Conservation (phyloP, 2,888 invertebrate species). For the Athalia rosae region DNA sequence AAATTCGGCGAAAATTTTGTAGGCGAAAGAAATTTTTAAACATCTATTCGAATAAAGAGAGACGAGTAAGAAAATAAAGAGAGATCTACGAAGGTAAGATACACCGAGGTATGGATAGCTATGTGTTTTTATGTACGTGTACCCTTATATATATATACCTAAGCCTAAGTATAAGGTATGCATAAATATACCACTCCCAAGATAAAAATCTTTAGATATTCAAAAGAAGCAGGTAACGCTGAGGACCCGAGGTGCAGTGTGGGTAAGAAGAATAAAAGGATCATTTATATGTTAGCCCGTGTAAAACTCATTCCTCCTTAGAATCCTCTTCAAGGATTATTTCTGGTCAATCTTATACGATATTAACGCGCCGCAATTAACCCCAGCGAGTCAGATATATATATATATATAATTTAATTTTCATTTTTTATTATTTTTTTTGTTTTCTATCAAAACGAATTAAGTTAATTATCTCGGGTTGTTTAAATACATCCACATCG, state of each 20-base stretch:
- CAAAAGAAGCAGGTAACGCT: slow-evolving; percentile 60
- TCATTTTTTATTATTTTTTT: no score
- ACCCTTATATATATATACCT: slow-evolving; percentile 3
- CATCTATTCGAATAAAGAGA: no score
- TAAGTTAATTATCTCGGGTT: no score
- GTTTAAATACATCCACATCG: no score
- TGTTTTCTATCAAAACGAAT: no score
- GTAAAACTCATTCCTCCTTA: not conserved
- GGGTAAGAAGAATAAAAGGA: no score
- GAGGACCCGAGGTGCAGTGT: slow-evolving; percentile 2
- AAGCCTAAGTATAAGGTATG: slow-evolving; percentile 35
- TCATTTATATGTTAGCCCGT: slow-evolving; percentile 8
- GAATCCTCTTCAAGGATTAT: slow-evolving; percentile 8
- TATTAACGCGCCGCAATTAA: not conserved
- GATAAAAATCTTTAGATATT: slow-evolving; percentile 65
- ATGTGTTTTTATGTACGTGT: not conserved
- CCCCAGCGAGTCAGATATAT: not conserved
- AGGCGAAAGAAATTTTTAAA: slow-evolving; percentile 20
- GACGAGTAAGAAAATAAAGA: slow-evolving; percentile 26
- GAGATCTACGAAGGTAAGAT: not conserved
- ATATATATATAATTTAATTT: no score
- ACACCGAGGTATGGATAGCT: no score
- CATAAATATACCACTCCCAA: slow-evolving; percentile 68
- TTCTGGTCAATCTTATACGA: not conserved
- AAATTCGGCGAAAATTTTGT: slow-evolving; percentile 5